Percentiles rank a stretch among this genome's conserved stretches.
Evolutionary conservation across 53 echinoderm and acorn worm species (phyloP).

Genomic region (Holothuria scabra): DNA sequence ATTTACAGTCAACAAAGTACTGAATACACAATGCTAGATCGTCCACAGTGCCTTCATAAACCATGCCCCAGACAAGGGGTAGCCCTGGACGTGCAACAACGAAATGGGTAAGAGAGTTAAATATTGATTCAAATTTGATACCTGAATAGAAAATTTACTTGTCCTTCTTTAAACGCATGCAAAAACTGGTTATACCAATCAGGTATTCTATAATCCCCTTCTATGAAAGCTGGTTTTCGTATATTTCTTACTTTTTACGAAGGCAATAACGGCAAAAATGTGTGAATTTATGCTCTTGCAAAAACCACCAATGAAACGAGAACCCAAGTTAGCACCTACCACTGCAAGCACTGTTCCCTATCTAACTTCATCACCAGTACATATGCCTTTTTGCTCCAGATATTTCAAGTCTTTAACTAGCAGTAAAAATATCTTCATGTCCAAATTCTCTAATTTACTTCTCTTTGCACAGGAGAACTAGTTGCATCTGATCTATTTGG

Average conservation of each 20-base stretch:
- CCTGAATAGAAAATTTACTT: conserved; percentile 16
- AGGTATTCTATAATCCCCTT: conserved; percentile 64
- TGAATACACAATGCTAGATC: conserved; percentile 66
- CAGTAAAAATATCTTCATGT: too few species aligned
- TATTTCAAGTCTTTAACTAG: conserved; percentile 57
- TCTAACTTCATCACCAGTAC: conserved; percentile 19
- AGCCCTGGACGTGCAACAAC: conserved; percentile 69
- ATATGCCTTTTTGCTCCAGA: conserved; percentile 57
- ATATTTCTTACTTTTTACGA: conserved; percentile 51
- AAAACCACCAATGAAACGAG: conserved; percentile 70
- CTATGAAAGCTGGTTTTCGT: conserved; percentile 51
- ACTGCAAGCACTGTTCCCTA: conserved; percentile 57
- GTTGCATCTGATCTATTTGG: conserved; percentile 60
- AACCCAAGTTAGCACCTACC: conserved; percentile 66
- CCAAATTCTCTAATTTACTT: too few species aligned
- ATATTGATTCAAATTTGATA: conserved; percentile 72
- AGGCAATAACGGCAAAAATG: conserved; percentile 64
- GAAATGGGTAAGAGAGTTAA: conserved; percentile 65
- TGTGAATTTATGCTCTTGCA: conserved; percentile 61
- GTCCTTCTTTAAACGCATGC: conserved; percentile 32
- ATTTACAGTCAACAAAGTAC: conserved; percentile 61
- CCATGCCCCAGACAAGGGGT: conserved; percentile 75
- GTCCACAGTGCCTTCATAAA: conserved; percentile 71
- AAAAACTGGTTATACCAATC: conserved; percentile 53
- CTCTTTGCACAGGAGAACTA: conserved; percentile 70